Conservation (phyloP, 2,113 vertebrate genomes). For the Takifugu flavidus region DNA sequence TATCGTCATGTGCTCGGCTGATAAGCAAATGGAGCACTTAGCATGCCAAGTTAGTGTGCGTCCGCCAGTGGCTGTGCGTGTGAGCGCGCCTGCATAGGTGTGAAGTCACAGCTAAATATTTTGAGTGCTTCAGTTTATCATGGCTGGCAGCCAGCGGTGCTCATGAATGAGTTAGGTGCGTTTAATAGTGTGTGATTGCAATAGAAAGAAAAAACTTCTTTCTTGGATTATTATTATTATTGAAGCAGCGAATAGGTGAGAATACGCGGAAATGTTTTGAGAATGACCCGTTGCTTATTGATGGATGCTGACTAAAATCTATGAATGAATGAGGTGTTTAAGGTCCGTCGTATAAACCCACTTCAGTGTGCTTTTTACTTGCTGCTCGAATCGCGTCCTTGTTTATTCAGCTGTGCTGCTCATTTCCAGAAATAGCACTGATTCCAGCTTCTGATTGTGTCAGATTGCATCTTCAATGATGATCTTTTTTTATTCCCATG, state of each 20-base stretch:
- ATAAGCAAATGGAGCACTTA: conserved; percentile 54
- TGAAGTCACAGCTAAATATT: conserved; percentile 52
- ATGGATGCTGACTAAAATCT: neutral
- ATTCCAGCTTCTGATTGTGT: neutral
- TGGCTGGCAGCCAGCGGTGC: conserved; percentile 9
- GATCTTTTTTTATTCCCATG: neutral
- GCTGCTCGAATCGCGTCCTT: conserved; percentile 1
- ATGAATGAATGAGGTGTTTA: conserved; percentile 4
- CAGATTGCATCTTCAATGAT: neutral
- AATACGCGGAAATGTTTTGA: too few relatives aligned
- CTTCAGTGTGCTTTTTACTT: conserved; percentile 2
- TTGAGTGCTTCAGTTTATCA: conserved; percentile 41
- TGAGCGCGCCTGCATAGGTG: conserved; percentile 17
- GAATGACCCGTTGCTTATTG: too few relatives aligned
- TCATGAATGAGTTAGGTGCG: conserved; percentile 18
- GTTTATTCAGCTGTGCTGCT: neutral
- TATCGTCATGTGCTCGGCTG: conserved; percentile 37
- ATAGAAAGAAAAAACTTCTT: neutral
- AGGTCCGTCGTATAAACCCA: neutral
- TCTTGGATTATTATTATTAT: too few relatives aligned
- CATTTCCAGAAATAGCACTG: conserved; percentile 1
- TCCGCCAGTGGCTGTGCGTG: conserved; percentile 1
- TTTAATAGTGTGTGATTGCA: conserved; percentile 14
- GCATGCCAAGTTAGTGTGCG: conserved; percentile 29
- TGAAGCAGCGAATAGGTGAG: too few relatives aligned